Evolutionary conservation across 2,797 vertebrate species (phyloP), one percentile per base, ranked within the genome.

Genomic region (Poliocrania exsul): DNA sequence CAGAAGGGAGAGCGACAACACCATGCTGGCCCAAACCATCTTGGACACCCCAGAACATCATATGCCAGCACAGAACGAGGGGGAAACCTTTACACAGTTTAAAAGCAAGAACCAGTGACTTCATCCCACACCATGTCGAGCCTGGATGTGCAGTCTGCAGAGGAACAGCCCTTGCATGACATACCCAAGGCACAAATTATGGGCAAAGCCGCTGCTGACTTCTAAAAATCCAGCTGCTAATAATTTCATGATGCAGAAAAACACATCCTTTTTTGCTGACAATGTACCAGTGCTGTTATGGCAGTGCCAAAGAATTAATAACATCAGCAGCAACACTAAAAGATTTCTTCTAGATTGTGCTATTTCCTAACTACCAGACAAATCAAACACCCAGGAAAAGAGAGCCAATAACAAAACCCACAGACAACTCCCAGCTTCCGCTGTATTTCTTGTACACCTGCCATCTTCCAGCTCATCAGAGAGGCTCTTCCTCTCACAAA

Each of bases 381-480:
- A 91, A 91, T 50, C 87, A 87, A 92, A 92, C 80, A 81, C 66
- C 66, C 82, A 26, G 78, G 92, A 75, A 81, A 51, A 78, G 69
- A 56, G 71, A 88, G 94, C 89, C 89, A 93, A 9, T 5, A 81
- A 80, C 71, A 83, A 81, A 93, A 90, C 14, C 51, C 85, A 81
- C 66, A 86, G 88, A 90, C 93, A 91, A 73, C 64, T 93, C 89
- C 91, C 88, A 60, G 90, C 53, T 93, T 81, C 95, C 33, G 16
- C 91, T 81, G 23, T 66, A 86, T 92, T 96, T 95, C 87, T 96
- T 96, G 96, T 96, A 60, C 86, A 93, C 92, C 88, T 94, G 93
- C 95, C 96, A 94, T 96, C 80, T 96, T 96, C 95, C 93, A 97
- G 92, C 93, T 96, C 96, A 97, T 83, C 94, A 61, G 86, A 81